These are phyloP conservation scores for Pao palembangensis DNA, from an alignment of 2,113 vertebrate genomes.

Conservation along the genomic window DNA sequence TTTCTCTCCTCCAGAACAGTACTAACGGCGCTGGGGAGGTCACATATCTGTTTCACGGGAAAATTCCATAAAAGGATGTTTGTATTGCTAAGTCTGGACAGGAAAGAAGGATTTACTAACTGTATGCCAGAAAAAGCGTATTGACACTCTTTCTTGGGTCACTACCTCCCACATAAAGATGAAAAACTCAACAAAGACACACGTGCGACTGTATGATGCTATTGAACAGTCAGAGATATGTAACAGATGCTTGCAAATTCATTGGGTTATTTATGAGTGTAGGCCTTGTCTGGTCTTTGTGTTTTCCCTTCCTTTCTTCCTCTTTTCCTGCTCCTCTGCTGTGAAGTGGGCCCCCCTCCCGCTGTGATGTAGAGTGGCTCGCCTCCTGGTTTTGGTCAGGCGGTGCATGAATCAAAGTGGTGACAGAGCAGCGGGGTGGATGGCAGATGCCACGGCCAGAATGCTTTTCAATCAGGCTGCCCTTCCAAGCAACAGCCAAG, in stretches of 20 bases:
- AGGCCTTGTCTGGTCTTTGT: constrained; percentile 17
- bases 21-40: constrained; percentile 45
- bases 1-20: too few species aligned
- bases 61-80: constrained; percentile 56
- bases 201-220: constrained; percentile 25
- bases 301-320: constrained; percentile 21
- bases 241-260: constrained; percentile 22
- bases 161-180: constrained; percentile 37
- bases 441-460: constrained; percentile 78
- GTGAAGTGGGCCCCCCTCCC: constrained; percentile 62
- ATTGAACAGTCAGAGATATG: constrained; percentile 36
- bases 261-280: constrained; percentile 40
- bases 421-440: constrained; percentile 78
- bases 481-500: constrained; percentile 77
- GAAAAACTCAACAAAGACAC: constrained; percentile 44
- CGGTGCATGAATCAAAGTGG: constrained; percentile 78
- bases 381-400: constrained; percentile 64
- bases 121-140: constrained; percentile 53
- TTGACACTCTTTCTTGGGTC: constrained; percentile 42
- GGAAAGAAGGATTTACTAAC: constrained; percentile 12
- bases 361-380: constrained; percentile 60
- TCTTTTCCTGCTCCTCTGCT: constrained; percentile 47
- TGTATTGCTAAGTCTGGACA: constrained; percentile 15
- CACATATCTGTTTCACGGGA: constrained; percentile 35
- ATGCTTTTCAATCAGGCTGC: constrained; percentile 82